Base-by-base conservation (phyloP, 2,888 invertebrate species). In the Erebia ligea region DNA sequence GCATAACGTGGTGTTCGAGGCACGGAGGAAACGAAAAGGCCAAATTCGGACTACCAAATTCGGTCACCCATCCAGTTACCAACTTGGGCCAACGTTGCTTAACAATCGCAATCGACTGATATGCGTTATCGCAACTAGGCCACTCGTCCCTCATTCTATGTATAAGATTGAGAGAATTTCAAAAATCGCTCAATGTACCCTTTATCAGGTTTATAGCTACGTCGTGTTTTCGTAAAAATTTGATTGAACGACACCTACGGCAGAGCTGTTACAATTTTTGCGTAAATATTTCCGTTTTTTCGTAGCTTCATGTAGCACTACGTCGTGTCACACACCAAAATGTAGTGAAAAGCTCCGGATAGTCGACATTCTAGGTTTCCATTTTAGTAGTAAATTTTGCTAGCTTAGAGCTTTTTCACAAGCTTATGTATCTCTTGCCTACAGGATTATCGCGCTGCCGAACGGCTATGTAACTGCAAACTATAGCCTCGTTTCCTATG, bases 201-300 rank as follows among this genome's bases (percentile, higher is more conserved):
- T 62, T 13, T 34, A 34, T 15, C 15, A 15, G 45, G 13, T 62
- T 25, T 62, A 48, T 21, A 45, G 9, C 21, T 45, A 13, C 17
- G 11, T 19, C 59, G 19, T 45, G 21, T 61, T 45, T 61, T 6
- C 45, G 61, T 48, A 48, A 21, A 48, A 48, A 62, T 48, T 45
- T 62, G 48, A 62, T 62, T 62, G 62, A 48, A 62, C 15, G 21
- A 48, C 48, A 10, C 19, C 19, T 45, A 45, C 45, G 45, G 45
- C 21, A 19, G 61, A 61, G 48, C 48, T 62, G 21, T 25, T 21
- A 21, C 15, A 62, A 15, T 48, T 62, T 48, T 48, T 48, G 21
- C 21, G 62, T 62, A 62, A 62, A 62, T 21, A 62, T 62, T 62
- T 62, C 62, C 15, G 6, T 62, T 48, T 45, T 48, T 48, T 21